phyloP scores from a whole-genome alignment of 2,797 vertebrate species.

The Netta rufina region DNA sequence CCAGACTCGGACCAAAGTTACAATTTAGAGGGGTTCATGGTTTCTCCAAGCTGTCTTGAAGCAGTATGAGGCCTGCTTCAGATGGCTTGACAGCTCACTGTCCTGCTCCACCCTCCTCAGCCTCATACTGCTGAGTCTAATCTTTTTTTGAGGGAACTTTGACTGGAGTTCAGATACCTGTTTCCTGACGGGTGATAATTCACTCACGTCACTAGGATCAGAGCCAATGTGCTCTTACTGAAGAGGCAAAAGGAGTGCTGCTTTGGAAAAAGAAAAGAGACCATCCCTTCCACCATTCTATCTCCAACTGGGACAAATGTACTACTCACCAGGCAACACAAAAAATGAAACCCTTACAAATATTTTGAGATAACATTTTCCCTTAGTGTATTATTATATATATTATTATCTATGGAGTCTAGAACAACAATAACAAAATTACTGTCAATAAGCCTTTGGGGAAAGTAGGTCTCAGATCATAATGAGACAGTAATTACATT shows the following conservation, averaged over 20 bases:
- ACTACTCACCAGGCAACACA: neutral
- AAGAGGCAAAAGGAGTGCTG: neutral
- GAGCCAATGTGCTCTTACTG: neutral
- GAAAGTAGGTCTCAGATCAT: neutral
- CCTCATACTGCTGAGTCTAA: neutral
- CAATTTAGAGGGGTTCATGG: neutral
- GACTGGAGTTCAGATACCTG: neutral
- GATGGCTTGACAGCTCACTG: neutral
- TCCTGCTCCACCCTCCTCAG: neutral
- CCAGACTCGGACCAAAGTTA: neutral
- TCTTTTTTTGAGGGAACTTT: neutral
- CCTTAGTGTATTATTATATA: neutral
- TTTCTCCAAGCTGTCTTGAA: fast-evolving
- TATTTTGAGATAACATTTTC: fast-evolving
- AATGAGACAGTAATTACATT: neutral
- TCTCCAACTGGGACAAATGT: neutral
- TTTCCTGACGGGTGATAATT: neutral
- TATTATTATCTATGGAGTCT: neutral
- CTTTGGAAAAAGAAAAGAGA: neutral
- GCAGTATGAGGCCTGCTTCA: neutral
- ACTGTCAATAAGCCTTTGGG: fast-evolving
- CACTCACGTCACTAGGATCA: neutral
- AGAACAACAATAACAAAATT: neutral
- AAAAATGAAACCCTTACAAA: neutral
- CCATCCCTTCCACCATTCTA: neutral